These are phyloP conservation scores for Drosophila ohnishii DNA, from an alignment of 1,140 invertebrate species.

Conservation along the genomic window DNA sequence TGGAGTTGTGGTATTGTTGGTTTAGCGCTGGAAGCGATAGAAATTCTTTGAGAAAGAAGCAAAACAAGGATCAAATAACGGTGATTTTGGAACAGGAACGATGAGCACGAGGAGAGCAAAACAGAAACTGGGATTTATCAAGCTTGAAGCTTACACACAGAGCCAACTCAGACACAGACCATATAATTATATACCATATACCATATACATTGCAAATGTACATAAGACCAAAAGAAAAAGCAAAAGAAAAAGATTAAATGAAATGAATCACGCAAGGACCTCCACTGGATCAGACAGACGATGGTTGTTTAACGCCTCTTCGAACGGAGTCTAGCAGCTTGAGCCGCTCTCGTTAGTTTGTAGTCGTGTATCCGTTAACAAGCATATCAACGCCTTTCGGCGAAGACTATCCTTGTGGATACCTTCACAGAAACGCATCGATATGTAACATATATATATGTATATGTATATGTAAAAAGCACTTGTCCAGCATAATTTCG, in stretches of 20 bases:
- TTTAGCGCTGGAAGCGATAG: slow-evolving; percentile 37
- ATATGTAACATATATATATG: neutral
- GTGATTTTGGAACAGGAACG: slow-evolving; percentile 64
- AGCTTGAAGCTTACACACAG: slow-evolving; percentile 67
- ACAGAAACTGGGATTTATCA: slow-evolving; percentile 77
- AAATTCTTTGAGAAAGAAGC: slow-evolving; percentile 75
- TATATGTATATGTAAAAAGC: slow-evolving; percentile 16
- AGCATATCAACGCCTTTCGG: slow-evolving; percentile 12
- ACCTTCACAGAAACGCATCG: neutral
- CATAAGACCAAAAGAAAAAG: slow-evolving; percentile 32
- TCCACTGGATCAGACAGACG: slow-evolving; percentile 34
- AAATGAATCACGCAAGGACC: slow-evolving; percentile 33
- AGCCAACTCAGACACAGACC: slow-evolving; percentile 23
- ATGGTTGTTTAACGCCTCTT: slow-evolving; percentile 43
- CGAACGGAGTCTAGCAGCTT: slow-evolving; percentile 12
- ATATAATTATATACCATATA: slow-evolving; percentile 6
- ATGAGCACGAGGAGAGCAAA: slow-evolving; percentile 28
- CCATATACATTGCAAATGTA: slow-evolving; percentile 46
- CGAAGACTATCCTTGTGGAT: neutral
- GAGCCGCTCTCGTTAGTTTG: slow-evolving; percentile 40
- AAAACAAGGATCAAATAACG: slow-evolving; percentile 46
- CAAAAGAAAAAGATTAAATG: neutral
- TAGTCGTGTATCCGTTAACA: slow-evolving; percentile 27
- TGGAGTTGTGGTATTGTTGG: slow-evolving; percentile 32
- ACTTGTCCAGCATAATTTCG: slow-evolving; percentile 44